Percentiles rank a stretch among this genome's conserved stretches.
These are phyloP conservation scores for Lysandra coridon DNA, from an alignment of 2,888 invertebrate genomes.

Conservation along the genomic window DNA sequence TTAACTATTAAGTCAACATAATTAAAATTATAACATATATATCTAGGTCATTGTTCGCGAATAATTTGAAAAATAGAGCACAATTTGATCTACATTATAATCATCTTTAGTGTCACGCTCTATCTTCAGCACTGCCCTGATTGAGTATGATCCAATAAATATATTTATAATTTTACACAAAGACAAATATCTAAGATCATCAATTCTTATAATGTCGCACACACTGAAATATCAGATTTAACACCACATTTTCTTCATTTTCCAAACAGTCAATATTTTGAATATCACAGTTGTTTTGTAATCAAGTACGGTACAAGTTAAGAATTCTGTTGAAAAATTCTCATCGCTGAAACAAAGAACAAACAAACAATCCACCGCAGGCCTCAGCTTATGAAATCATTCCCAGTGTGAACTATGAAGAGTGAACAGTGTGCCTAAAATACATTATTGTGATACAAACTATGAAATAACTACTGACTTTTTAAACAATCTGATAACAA, in stretches of 20 bases:
- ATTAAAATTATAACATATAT: no score
- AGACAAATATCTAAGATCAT: neutral
- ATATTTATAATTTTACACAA: neutral
- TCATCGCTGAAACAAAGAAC: slow-evolving; percentile 45
- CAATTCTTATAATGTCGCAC: neutral
- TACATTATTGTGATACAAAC: neutral
- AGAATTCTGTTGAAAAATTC: slow-evolving; percentile 56
- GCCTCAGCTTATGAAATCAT: slow-evolving; percentile 52
- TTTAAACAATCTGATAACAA: neutral
- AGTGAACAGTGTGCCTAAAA: neutral
- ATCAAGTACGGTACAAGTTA: slow-evolving; percentile 45
- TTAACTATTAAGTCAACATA: neutral
- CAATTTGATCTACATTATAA: no score
- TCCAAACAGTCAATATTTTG: slow-evolving; percentile 8
- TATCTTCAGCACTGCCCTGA: no score
- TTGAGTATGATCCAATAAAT: neutral
- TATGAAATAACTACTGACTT: neutral
- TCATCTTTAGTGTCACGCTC: no score
- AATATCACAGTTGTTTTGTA: slow-evolving; percentile 32
- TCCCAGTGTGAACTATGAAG: slow-evolving; percentile 10
- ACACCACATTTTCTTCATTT: neutral
- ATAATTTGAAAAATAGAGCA: no score
- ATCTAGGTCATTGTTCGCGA: no score
- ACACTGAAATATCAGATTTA: neutral
- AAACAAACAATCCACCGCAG: slow-evolving; percentile 69